phyloP scores from a whole-genome alignment of 1,140 invertebrate genomes.

The Drosophila santomea region DNA sequence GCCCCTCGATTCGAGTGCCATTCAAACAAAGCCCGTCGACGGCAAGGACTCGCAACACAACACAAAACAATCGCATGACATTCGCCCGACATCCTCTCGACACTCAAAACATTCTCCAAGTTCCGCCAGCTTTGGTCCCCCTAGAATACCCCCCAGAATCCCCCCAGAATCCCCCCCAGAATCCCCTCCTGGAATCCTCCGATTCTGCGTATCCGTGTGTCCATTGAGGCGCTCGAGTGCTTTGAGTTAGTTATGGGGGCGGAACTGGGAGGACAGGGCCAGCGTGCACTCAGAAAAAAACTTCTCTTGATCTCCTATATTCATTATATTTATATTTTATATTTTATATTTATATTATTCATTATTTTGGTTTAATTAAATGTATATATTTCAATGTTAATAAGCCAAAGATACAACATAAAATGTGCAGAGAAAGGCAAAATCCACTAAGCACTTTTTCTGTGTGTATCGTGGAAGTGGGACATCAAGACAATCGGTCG shows the following conservation, averaged over 20 bases:
- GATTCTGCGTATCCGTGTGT: conserved; percentile 35
- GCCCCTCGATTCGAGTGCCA: conserved; percentile 47
- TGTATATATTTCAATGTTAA: too few species aligned
- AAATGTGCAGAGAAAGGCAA: too few species aligned
- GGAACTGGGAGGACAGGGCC: conserved; percentile 5
- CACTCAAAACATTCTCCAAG: conserved; percentile 64
- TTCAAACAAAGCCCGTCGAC: conserved; percentile 64
- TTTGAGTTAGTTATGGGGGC: conserved; percentile 32
- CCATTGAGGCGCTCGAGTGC: conserved; percentile 37
- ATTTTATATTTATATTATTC: too few species aligned
- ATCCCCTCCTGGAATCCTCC: background rate
- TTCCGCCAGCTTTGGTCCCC: conserved; percentile 20
- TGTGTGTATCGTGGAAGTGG: background rate
- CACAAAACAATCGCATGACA: conserved; percentile 79
- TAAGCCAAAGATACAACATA: too few species aligned
- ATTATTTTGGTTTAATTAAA: too few species aligned
- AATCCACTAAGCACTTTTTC: background rate
- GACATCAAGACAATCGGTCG: background rate
- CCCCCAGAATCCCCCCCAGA: too few species aligned
- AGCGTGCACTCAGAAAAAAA: conserved; percentile 11
- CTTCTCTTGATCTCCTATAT: too few species aligned
- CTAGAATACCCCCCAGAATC: background rate
- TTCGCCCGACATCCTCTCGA: conserved; percentile 66
- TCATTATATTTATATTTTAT: too few species aligned
- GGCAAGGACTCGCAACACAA: conserved; percentile 54